These are phyloP conservation scores for Perizoma flavofasciatum DNA, from an alignment of 2,888 invertebrate species.

Conservation along the genomic window DNA sequence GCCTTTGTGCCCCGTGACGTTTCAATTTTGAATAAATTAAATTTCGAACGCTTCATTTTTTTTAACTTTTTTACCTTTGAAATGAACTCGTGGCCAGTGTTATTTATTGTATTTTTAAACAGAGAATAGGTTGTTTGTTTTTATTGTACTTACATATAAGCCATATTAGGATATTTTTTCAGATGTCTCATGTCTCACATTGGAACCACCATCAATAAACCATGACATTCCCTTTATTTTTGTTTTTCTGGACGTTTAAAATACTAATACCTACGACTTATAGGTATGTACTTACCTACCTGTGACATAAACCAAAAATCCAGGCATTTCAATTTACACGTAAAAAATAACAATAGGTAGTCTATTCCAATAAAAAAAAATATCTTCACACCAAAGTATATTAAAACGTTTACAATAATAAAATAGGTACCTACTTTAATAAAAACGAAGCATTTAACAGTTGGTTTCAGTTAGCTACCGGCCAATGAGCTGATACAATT, in stretches of 20 bases:
- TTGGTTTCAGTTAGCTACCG: constrained; percentile 75
- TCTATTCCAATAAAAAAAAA: too few species aligned
- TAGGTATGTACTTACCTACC: too few species aligned
- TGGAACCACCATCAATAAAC: too few species aligned
- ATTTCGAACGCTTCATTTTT: constrained; percentile 83
- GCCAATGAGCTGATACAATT: constrained; percentile 77
- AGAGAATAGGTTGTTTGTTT: constrained; percentile 66
- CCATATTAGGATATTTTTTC: too few species aligned
- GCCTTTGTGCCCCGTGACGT: constrained; percentile 81
- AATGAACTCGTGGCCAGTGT: constrained; percentile 75
- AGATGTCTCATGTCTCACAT: too few species aligned
- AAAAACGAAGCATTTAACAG: constrained; percentile 51
- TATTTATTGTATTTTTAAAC: constrained; percentile 75
- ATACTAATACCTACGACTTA: too few species aligned
- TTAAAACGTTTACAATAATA: constrained; percentile 33
- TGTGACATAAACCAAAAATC: too few species aligned
- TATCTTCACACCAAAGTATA: constrained; percentile 20
- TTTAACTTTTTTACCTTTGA: constrained; percentile 66
- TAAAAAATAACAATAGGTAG: too few species aligned
- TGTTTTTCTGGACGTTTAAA: too few species aligned
- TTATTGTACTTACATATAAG: constrained; percentile 44
- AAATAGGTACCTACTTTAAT: constrained; percentile 14
- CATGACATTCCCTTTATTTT: too few species aligned
- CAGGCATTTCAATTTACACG: too few species aligned
- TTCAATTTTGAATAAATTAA: constrained; percentile 85